A percentile compares a stretch with the other conserved stretches of the same genome.
These are phyloP conservation scores for Sebastes cheni DNA, from an alignment of 2,797 vertebrate genomes.

Conservation along the genomic window DNA sequence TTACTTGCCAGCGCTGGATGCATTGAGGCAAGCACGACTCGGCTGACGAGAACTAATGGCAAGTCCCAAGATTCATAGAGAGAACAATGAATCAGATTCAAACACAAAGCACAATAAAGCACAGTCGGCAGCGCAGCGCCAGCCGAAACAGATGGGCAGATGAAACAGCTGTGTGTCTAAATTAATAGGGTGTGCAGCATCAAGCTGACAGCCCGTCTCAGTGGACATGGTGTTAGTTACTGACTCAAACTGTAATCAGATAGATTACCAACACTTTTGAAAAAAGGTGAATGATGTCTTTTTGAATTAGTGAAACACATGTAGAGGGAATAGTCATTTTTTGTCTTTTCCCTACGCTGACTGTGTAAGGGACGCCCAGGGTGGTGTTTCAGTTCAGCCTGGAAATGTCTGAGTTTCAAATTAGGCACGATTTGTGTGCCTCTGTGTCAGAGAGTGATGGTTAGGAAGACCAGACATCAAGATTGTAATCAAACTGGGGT, in stretches of 20 bases:
- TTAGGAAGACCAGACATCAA: neutral
- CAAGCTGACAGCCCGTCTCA: constrained; percentile 55
- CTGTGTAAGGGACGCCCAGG: neutral
- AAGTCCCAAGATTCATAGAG: constrained; percentile 37
- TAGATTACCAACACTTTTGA: constrained; percentile 39
- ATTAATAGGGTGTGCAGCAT: constrained; percentile 57
- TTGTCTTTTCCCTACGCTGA: neutral
- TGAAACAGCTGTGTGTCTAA: constrained; percentile 63
- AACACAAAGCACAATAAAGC: constrained; percentile 7
- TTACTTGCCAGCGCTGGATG: constrained; percentile 24
- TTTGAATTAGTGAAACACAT: constrained; percentile 23
- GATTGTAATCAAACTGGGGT: neutral
- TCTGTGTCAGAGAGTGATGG: neutral
- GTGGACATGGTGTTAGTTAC: constrained; percentile 44
- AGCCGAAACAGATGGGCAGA: constrained; percentile 65
- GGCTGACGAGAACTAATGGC: constrained; percentile 24
- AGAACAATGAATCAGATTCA: constrained; percentile 42
- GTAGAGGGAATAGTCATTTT: neutral
- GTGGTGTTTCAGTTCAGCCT: neutral
- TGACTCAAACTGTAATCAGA: constrained; percentile 40
- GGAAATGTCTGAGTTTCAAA: neutral
- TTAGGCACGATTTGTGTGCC: neutral
- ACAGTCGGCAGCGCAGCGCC: constrained; percentile 22
- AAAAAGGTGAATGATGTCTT: constrained; percentile 13
- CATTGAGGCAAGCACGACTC: constrained; percentile 36